A percentile compares a stretch with the other conserved stretches of the same genome.
Evolutionary conservation across 2,797 vertebrate species (phyloP).

Genomic region (Kryptolebias ocellatus): DNA sequence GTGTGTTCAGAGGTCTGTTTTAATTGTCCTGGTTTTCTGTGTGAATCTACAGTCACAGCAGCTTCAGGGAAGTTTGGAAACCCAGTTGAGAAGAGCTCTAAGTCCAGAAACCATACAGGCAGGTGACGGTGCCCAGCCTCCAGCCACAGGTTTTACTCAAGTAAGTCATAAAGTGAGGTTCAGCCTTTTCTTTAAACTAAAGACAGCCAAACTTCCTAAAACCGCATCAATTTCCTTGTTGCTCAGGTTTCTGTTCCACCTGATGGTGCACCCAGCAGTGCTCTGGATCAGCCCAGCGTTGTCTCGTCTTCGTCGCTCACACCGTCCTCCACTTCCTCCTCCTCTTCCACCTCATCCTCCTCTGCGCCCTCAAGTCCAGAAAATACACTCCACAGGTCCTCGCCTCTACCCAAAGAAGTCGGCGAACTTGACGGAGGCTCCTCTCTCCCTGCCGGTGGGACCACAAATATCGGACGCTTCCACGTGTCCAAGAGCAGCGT

Average conservation of each 20-base stretch:
- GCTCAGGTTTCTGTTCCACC: slow-evolving; percentile 73
- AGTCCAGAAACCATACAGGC: slow-evolving; percentile 78
- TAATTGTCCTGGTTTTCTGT: slow-evolving; percentile 14
- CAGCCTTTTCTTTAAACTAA: not conserved
- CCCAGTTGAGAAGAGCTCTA: slow-evolving; percentile 67
- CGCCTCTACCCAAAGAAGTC: slow-evolving; percentile 46
- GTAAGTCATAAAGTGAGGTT: slow-evolving; percentile 79
- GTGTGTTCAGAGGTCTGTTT: not conserved
- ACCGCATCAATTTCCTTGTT: not conserved
- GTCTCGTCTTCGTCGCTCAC: slow-evolving; percentile 74
- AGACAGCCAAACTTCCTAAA: slow-evolving; percentile 4
- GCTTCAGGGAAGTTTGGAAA: slow-evolving; percentile 59
- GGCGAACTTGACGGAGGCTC: slow-evolving; percentile 56
- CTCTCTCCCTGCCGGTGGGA: slow-evolving; percentile 30
- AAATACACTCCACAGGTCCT: slow-evolving; percentile 88
- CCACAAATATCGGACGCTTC: slow-evolving; percentile 89
- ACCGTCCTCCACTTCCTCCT: slow-evolving; percentile 69
- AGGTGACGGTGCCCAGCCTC: slow-evolving; percentile 50
- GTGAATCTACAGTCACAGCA: slow-evolving; percentile 52
- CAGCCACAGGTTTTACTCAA: slow-evolving; percentile 64
- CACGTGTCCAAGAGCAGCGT: slow-evolving; percentile 84
- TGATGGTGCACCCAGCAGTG: slow-evolving; percentile 46
- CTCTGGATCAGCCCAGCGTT: slow-evolving; percentile 44
- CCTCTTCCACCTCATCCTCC: slow-evolving; percentile 40
- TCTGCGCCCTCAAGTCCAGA: slow-evolving; percentile 88